phyloP scores from a whole-genome alignment of 2,888 invertebrate species.

The Nymphalis urticae region DNA sequence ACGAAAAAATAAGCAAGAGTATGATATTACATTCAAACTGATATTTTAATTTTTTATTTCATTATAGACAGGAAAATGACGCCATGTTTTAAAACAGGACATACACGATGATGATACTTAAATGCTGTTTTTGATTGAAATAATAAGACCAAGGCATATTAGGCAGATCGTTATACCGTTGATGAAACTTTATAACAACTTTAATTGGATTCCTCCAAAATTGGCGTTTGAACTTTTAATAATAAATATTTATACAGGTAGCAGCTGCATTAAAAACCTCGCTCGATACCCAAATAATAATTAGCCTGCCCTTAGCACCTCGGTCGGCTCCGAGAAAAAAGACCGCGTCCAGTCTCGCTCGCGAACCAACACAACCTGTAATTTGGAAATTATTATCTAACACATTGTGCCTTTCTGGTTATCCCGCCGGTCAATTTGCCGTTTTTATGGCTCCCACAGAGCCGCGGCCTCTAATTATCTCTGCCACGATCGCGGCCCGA shows the following conservation, averaged over 20 bases:
- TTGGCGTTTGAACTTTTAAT: conserved; percentile 76
- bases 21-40: not conserved
- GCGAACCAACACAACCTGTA: conserved; percentile 80
- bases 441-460: conserved; percentile 81
- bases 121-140: conserved; percentile 24
- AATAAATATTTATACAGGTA: conserved; percentile 82
- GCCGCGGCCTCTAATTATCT: conserved; percentile 81
- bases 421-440: conserved; percentile 82
- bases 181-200: conserved; percentile 53
- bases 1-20: conserved; percentile 4
- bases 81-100: conserved; percentile 21
- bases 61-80: conserved; percentile 3
- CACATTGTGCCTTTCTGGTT: conserved; percentile 82
- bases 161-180: conserved; percentile 42
- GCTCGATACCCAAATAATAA: conserved; percentile 80
- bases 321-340: conserved; percentile 74
- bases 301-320: conserved; percentile 82
- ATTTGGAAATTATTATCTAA: conserved; percentile 83
- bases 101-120: conserved; percentile 22
- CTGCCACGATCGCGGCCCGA: conserved; percentile 76
- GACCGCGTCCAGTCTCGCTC: conserved; percentile 68
- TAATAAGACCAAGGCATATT: conserved; percentile 29
- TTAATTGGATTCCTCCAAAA: conserved; percentile 74
- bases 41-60: not conserved
- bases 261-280: conserved; percentile 80